These are phyloP conservation scores for Apostichopus japonicus DNA, from an alignment of 35 echinoderm and acorn worm genomes.

Conservation along the genomic window DNA sequence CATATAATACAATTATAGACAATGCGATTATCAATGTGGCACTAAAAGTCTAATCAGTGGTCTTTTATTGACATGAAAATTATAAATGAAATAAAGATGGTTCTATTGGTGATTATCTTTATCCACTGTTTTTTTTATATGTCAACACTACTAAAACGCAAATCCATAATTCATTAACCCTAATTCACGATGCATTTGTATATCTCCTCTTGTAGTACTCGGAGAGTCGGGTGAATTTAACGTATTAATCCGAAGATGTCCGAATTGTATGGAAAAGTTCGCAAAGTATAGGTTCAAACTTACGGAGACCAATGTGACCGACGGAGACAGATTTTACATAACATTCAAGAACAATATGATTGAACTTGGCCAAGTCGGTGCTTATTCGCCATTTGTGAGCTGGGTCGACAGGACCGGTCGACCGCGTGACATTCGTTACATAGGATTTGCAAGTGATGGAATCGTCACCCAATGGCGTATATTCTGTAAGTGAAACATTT, in stretches of 20 bases:
- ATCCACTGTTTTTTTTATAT: no score
- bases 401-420: not conserved
- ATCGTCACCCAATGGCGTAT: not conserved
- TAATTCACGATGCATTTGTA: no score
- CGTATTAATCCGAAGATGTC: not conserved
- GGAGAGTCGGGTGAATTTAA: not conserved
- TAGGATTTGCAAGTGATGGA: not conserved
- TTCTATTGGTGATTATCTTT: no score
- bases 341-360: constrained; percentile 30
- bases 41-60: no score
- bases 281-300: not conserved
- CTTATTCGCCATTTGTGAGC: not conserved
- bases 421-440: not conserved
- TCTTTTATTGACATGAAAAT: no score
- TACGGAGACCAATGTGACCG: not conserved
- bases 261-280: not conserved
- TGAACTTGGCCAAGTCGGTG: constrained; percentile 1
- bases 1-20: no score
- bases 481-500: not conserved
- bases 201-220: not conserved
- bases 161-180: no score
- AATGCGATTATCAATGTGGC: no score
- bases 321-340: not conserved
- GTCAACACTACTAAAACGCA: no score
- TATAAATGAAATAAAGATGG: no score